A percentile compares a stretch with the other conserved stretches of the same genome.
Conservation (phyloP, 2,113 vertebrate species). For the human (Homo sapiens) region GRCh38 chr17:65609501-65610000, state of each 20-base stretch:
- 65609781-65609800: background rate
- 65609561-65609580: background rate
- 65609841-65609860: background rate
- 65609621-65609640: background rate
- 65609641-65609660: background rate
- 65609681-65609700: background rate
- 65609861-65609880: background rate
- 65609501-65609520: background rate
- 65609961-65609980: background rate
- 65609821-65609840: fast-evolving
- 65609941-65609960: background rate
- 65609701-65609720: background rate
- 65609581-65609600: background rate
- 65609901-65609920: background rate
- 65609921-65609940: slow-evolving; percentile 47
- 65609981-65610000: slow-evolving; percentile 53
- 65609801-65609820: background rate
- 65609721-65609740: background rate
- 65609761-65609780: background rate
- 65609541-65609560: slow-evolving; percentile 28
- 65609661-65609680: background rate
- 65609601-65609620: background rate
- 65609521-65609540: background rate
- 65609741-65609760: no score
- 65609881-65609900: background rate